phyloP scores from a whole-genome alignment of 2,888 invertebrate species.

The Ornithoptera priamus region DNA sequence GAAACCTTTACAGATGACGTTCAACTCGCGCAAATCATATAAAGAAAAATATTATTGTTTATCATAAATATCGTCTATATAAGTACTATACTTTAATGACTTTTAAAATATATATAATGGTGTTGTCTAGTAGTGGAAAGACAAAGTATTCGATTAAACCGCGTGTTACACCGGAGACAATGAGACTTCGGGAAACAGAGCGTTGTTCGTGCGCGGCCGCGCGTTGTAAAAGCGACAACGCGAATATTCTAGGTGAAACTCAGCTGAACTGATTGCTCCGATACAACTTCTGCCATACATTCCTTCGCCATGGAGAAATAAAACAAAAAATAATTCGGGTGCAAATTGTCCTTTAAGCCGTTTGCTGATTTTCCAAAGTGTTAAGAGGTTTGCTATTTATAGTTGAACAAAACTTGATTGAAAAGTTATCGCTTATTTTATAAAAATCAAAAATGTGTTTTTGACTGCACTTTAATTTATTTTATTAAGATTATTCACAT shows the following conservation, averaged over 20 bases:
- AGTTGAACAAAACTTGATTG: neutral
- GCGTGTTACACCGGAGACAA: conserved; percentile 62
- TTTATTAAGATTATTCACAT: no score
- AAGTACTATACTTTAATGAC: neutral
- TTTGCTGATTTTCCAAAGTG: neutral
- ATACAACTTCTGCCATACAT: conserved; percentile 54
- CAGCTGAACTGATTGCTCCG: conserved; percentile 71
- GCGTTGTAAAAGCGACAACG: conserved; percentile 79
- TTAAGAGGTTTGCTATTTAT: neutral
- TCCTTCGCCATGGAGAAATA: conserved; percentile 58
- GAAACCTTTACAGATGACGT: no score
- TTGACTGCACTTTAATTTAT: no score
- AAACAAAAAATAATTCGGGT: conserved; percentile 31
- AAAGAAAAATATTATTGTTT: no score
- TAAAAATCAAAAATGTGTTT: no score
- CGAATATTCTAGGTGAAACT: conserved; percentile 79
- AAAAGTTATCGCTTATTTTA: no score
- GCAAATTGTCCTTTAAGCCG: neutral
- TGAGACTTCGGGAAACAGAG: conserved; percentile 76
- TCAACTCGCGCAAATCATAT: no score
- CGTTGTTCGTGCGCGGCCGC: conserved; percentile 75
- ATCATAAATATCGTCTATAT: no score
- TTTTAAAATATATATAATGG: conserved; percentile 24
- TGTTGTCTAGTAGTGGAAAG: conserved; percentile 60
- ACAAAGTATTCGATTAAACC: conserved; percentile 64